These are phyloP conservation scores for Dreissena rostriformis DNA, from an alignment of 1,140 invertebrate species.

Conservation along the genomic window DNA sequence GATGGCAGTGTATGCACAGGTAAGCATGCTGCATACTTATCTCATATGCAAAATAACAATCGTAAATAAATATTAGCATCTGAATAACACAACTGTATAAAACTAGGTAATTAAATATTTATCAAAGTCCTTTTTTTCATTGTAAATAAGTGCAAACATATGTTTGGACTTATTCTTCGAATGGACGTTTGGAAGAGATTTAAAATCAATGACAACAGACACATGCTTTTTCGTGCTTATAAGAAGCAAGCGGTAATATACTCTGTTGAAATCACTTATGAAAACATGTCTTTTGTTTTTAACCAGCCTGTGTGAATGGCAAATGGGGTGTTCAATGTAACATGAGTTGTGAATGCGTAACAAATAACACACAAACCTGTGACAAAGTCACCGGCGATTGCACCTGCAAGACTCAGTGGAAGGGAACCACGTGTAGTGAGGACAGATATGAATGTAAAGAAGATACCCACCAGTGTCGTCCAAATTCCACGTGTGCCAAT, in stretches of 20 bases:
- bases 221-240: too few relatives aligned
- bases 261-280: too few relatives aligned
- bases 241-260: too few relatives aligned
- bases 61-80: background rate
- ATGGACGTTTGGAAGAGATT: too few relatives aligned
- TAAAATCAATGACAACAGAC: too few relatives aligned
- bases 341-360: constrained; percentile 19
- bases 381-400: too few relatives aligned
- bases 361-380: constrained; percentile 11
- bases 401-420: background rate
- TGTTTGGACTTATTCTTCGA: too few relatives aligned
- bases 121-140: too few relatives aligned
- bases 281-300: too few relatives aligned
- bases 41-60: background rate
- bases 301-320: too few relatives aligned
- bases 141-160: too few relatives aligned
- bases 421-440: constrained; percentile 34
- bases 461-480: background rate
- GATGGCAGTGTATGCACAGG: constrained; percentile 4
- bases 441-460: constrained; percentile 49
- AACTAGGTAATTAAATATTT: background rate
- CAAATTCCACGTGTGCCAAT: constrained; percentile 38
- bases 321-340: too few relatives aligned
- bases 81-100: background rate
- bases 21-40: background rate